Conservation (phyloP, 1,140 invertebrate species). For the Aphis gossypii region DNA sequence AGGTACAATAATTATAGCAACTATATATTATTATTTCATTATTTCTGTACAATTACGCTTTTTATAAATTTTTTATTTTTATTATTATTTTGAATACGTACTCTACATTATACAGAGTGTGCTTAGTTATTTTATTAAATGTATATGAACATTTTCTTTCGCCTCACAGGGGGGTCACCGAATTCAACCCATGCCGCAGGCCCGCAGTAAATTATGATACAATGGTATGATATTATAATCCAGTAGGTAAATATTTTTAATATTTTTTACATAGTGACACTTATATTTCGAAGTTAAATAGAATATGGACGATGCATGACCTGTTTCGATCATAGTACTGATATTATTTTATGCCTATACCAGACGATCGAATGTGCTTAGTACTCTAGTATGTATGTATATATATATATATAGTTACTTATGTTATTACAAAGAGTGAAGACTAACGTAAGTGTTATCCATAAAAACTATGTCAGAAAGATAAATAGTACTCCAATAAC, state of each 20-base stretch:
- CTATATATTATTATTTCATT: too few species aligned
- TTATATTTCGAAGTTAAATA: background rate
- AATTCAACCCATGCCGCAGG: too few species aligned
- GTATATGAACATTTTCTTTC: too few species aligned
- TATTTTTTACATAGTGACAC: background rate
- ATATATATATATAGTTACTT: background rate
- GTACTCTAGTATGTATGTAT: background rate
- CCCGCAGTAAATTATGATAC: too few species aligned
- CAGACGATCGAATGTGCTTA: background rate
- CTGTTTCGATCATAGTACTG: background rate
- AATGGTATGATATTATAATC: background rate
- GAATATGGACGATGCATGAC: background rate
- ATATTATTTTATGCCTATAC: background rate
- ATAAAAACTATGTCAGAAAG: conserved; percentile 2
- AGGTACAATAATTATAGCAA: too few species aligned
- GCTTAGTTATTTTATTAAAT: too few species aligned
- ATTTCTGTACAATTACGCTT: too few species aligned
- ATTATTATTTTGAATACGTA: too few species aligned
- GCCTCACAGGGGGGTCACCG: too few species aligned
- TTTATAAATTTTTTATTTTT: too few species aligned
- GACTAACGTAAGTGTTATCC: background rate
- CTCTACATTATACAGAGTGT: too few species aligned
- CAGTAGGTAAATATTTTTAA: background rate
- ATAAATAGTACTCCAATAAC: background rate
- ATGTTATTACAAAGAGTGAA: background rate